These are phyloP conservation scores for Corvus cornix DNA, from an alignment of 2,113 vertebrate genomes.

Conservation along the genomic window DNA sequence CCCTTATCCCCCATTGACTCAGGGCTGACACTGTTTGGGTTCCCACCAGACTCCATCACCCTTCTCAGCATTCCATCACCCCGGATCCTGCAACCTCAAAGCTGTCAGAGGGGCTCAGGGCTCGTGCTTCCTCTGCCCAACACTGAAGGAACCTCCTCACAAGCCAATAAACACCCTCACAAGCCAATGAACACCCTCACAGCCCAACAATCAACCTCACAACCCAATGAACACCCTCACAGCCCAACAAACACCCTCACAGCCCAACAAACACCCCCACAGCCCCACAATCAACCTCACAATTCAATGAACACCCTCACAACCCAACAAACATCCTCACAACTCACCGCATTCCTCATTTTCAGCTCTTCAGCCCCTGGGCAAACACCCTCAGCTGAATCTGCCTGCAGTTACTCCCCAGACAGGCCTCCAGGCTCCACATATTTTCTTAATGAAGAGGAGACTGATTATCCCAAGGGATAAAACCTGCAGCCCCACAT, in stretches of 20 bases:
- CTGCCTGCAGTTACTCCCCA: neutral
- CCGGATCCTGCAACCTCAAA: neutral
- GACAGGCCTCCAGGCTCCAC: neutral
- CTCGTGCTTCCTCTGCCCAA: rapidly evolving
- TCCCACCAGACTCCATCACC: neutral
- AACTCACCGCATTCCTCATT: neutral
- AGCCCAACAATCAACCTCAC: rapidly evolving
- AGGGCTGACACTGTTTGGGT: neutral
- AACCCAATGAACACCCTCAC: rapidly evolving
- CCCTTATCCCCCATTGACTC: neutral
- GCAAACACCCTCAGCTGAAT: neutral
- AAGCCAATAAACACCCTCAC: rapidly evolving
- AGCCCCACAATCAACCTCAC: rapidly evolving
- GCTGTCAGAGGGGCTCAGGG: neutral
- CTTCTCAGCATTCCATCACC: neutral
- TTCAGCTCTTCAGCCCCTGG: neutral
- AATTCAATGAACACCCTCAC: rapidly evolving
- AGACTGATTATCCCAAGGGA: neutral
- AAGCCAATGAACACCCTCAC: neutral
- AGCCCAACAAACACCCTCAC: rapidly evolving
- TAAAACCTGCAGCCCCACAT: neutral
- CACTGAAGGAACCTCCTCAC: neutral
- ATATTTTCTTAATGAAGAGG: neutral
- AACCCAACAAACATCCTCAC: neutral
- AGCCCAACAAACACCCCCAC: rapidly evolving